Evolutionary conservation across 2,797 vertebrate species (phyloP).

Genomic region (Lagorchestes hirsutus): DNA sequence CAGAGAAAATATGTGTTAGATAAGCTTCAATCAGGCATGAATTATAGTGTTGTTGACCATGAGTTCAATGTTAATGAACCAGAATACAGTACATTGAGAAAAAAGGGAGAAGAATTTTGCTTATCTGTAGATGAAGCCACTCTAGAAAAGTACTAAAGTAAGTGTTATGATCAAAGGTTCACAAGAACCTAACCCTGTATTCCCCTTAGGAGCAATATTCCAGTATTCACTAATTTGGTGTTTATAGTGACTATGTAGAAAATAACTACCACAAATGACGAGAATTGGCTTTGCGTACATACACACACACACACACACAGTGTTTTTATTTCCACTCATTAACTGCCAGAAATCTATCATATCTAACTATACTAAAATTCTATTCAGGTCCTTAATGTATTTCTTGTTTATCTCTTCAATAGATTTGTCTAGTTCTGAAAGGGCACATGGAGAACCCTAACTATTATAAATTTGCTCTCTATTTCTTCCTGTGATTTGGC

Average conservation of each 20-base stretch:
- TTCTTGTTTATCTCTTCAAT: not conserved
- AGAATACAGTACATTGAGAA: not conserved
- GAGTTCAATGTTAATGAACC: not conserved
- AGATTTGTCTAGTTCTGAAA: not conserved
- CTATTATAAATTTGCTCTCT: not conserved
- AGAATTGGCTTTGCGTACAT: not conserved
- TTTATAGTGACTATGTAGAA: not conserved
- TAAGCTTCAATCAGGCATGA: not conserved
- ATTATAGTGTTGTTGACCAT: not conserved
- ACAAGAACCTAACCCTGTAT: not conserved
- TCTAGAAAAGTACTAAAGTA: not conserved
- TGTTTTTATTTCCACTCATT: not conserved
- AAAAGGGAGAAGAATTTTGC: not conserved
- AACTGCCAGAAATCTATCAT: not conserved
- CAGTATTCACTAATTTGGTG: not conserved
- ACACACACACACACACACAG: not conserved
- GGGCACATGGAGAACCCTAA: not conserved
- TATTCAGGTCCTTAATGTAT: not conserved
- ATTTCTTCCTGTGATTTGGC: not conserved
- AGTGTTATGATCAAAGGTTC: not conserved
- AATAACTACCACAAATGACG: not conserved
- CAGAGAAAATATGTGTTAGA: not conserved
- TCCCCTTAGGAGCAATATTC: not conserved
- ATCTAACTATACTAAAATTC: not conserved
- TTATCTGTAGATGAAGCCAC: not conserved